A percentile compares a stretch with the other conserved stretches of the same genome.
Conservation (phyloP, 2,113 vertebrate species). For the Phoxinus phoxinus region DNA sequence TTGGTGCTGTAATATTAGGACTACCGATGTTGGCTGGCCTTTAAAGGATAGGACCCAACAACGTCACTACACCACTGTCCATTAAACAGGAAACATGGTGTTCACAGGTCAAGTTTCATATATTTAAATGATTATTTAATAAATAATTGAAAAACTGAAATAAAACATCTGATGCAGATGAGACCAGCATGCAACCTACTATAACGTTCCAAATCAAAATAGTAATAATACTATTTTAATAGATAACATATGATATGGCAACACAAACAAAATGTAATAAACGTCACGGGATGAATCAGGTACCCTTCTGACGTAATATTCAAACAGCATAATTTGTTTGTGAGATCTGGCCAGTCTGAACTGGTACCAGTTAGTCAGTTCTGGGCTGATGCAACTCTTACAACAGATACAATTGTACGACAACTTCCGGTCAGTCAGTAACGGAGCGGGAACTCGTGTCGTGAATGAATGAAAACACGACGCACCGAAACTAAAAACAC, state of each 20-base stretch:
- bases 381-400: conserved; percentile 15
- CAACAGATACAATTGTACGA: not conserved
- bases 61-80: not conserved
- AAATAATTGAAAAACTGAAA: not conserved
- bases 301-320: not conserved
- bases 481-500: not conserved
- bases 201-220: not conserved
- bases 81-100: not conserved
- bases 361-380: not conserved
- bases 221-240: no score
- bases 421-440: conserved; percentile 8
- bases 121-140: not conserved
- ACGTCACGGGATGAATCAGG: not conserved
- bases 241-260: not conserved
- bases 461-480: conserved; percentile 21
- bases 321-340: not conserved
- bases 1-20: not conserved
- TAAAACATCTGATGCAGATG: not conserved
- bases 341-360: not conserved
- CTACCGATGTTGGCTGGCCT: not conserved
- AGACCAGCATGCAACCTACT: not conserved
- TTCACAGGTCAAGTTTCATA: not conserved
- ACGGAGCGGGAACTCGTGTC: not conserved
- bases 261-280: not conserved
- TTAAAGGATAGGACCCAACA: not conserved